phyloP scores from a whole-genome alignment of 2,888 invertebrate species.

The Tyria jacobaeae region DNA sequence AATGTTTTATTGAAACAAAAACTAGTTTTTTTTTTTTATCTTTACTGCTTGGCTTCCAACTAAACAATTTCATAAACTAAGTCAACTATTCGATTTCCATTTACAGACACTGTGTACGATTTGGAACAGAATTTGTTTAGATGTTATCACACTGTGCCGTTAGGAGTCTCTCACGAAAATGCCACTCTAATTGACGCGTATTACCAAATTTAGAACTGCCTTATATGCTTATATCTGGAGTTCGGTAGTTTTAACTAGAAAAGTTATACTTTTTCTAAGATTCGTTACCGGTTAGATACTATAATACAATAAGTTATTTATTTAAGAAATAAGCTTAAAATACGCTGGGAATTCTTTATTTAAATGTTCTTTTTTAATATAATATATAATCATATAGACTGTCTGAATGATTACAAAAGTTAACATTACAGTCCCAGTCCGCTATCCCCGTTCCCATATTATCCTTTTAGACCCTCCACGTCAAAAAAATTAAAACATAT shows the following conservation, averaged over 20 bases:
- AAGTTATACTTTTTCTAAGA: not conserved
- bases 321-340: too few species aligned
- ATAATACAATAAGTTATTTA: too few species aligned
- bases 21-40: not conserved
- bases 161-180: slow-evolving; percentile 47
- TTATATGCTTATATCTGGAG: slow-evolving; percentile 22
- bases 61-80: slow-evolving; percentile 37
- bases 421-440: too few species aligned
- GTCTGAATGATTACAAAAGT: too few species aligned
- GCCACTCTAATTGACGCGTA: slow-evolving; percentile 49
- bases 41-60: slow-evolving; percentile 23
- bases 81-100: slow-evolving; percentile 44
- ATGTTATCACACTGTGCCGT: slow-evolving; percentile 51
- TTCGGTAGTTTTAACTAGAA: not conserved
- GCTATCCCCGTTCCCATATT: too few species aligned
- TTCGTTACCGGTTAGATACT: too few species aligned
- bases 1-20: too few species aligned
- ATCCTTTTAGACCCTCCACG: too few species aligned
- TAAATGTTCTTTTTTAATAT: too few species aligned
- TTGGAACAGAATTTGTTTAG: slow-evolving; percentile 49
- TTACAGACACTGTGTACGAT: slow-evolving; percentile 39
- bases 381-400: too few species aligned
- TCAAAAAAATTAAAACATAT: too few species aligned
- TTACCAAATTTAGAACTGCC: slow-evolving; percentile 29
- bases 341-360: too few species aligned